Conservation (phyloP, 2,113 vertebrate genomes). For the Heterochromis multidens region DNA sequence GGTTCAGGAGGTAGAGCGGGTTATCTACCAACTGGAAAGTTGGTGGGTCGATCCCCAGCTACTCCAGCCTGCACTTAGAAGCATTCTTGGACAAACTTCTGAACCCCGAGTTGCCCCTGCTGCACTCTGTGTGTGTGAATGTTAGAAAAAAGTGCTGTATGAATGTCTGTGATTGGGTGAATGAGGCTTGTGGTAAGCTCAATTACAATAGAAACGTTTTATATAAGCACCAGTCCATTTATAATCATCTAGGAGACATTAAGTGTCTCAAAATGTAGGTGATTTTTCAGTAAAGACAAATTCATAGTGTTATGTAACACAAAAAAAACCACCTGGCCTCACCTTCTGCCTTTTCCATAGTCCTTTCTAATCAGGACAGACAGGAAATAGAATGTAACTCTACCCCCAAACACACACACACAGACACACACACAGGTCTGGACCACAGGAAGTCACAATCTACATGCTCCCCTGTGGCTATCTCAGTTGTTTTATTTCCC, state of each 20-base stretch:
- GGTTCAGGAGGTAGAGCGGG: background rate
- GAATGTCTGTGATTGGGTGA: background rate
- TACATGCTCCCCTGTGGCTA: background rate
- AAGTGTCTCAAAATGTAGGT: background rate
- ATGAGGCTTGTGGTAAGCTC: background rate
- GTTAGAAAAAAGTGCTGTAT: background rate
- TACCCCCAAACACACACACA: background rate
- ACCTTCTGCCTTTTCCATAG: conserved; percentile 8
- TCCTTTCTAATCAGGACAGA: conserved; percentile 11
- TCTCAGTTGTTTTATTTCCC: conserved; percentile 41
- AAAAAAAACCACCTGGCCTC: background rate
- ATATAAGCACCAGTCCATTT: background rate
- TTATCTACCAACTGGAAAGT: background rate
- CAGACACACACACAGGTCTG: background rate
- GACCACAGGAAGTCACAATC: conserved; percentile 27
- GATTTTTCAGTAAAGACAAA: background rate
- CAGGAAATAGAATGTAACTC: conserved; percentile 41
- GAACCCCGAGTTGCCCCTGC: too few relatives aligned
- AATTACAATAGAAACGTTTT: background rate
- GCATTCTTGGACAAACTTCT: background rate
- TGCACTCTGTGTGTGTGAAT: background rate
- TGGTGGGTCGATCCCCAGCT: background rate
- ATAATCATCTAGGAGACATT: background rate
- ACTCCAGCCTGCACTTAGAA: background rate
- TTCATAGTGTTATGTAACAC: background rate